Conservation (phyloP, 1,140 invertebrate species). For the Lasioglossum baleicum region DNA sequence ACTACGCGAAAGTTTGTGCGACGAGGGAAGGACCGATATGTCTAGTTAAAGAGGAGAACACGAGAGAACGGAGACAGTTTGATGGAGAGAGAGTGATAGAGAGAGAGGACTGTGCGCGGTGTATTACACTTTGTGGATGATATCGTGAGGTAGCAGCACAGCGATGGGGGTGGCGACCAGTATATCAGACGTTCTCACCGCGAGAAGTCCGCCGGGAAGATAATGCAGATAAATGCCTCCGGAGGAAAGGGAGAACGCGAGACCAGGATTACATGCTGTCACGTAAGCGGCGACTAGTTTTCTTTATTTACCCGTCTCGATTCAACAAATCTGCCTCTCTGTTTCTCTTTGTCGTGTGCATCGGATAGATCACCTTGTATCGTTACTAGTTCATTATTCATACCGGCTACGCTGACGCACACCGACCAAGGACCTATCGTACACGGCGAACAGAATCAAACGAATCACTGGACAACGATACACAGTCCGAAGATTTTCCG, state of each 20-base stretch:
- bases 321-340: too few species aligned
- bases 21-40: too few species aligned
- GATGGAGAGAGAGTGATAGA: neutral
- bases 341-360: too few species aligned
- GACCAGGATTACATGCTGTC: constrained; percentile 33
- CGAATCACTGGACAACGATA: neutral
- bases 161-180: constrained; percentile 42
- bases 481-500: too few species aligned
- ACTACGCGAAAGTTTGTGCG: too few species aligned
- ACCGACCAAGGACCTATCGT: neutral
- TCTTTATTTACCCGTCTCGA: neutral
- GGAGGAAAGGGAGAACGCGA: constrained; percentile 19
- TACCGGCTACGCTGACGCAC: neutral
- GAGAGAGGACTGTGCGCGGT: neutral
- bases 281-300: neutral
- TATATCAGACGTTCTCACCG: constrained; percentile 21
- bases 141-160: constrained; percentile 28
- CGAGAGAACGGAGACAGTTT: too few species aligned
- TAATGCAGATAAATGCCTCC: constrained; percentile 43
- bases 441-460: neutral
- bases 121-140: constrained; percentile 39
- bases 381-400: neutral
- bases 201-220: constrained; percentile 34
- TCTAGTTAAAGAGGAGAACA: too few species aligned
- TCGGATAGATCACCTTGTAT: neutral